Evolutionary conservation across 2,888 invertebrate genomes (phyloP), one percentile per base, ranked within the genome.

Genomic region (Lochmaea crataegi): DNA sequence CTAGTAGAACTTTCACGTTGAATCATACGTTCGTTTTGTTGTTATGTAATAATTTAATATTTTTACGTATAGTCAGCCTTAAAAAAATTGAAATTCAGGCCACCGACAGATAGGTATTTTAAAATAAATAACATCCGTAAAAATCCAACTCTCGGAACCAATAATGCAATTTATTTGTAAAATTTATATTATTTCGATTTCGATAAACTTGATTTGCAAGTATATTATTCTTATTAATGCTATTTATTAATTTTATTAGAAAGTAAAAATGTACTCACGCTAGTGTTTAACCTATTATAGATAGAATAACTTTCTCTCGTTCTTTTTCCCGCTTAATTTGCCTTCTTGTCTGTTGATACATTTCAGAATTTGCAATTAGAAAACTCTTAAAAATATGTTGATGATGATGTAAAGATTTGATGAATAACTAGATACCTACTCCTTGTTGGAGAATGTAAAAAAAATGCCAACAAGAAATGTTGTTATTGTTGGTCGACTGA

Each of bases 1-100:
- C n/a, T n/a, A n/a, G n/a, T 22, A 56, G 26, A 60, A 60, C 60
- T 60, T 60, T 60, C 60, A 60, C 60, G n/a, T 60, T 60, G 26
- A 14, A 32, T 32, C 60, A 32, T 32, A 60, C 32, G 32, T 60
- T 60, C 26, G 32, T 42, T 42, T 42, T 42, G 45, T 41, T 41
- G 41, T 45, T 11, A 45, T 45, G 45, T 45, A 45, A 45, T 45
- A 11, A 38, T 45, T 11, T 45, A 14, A 45, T 45, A 45, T 11
- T 14, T 45, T 45, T 14, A 14, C 11, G 14, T 45, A n/a, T n/a
- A 45, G 11, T 45, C 45, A 45, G 45, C 14, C 14, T 45, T 45
- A 45, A 45, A 45, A 45, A 11, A 45, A 14, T 45, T 45, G 45
- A 14, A 14, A 45, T 12, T 5, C 45, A 45, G 45, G 11, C 32